phyloP scores from a whole-genome alignment of 2,888 invertebrate species.

The Pseudococcus viburni region DNA sequence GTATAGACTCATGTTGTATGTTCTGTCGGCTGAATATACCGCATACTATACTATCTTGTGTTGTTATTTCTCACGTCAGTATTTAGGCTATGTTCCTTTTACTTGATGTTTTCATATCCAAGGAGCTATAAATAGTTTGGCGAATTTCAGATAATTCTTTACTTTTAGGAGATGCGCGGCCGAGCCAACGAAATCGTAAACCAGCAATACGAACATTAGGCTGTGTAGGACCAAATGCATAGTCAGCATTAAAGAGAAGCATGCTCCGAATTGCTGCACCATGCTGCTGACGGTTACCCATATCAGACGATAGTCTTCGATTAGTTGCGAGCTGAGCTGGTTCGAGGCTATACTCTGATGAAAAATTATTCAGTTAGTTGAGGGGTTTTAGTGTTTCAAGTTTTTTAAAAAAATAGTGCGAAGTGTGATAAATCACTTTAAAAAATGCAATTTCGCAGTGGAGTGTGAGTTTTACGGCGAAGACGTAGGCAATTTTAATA shows the following conservation, averaged over 20 bases:
- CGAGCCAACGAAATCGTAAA: constrained; percentile 18
- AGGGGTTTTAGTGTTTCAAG: not conserved
- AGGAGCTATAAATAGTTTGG: constrained; percentile 29
- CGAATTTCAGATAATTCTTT: constrained; percentile 15
- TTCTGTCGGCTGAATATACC: no score
- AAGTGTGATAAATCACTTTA: no score
- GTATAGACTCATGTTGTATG: no score
- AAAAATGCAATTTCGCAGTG: no score
- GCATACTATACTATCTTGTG: no score
- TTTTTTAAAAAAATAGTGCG: no score
- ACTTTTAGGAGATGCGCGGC: not conserved
- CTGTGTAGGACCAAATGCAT: constrained; percentile 37
- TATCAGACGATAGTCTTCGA: constrained; percentile 26
- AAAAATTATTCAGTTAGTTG: not conserved
- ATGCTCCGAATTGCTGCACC: constrained; percentile 38
- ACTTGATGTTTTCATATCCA: no score
- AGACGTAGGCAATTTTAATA: not conserved
- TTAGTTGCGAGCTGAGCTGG: not conserved
- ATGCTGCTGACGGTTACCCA: not conserved
- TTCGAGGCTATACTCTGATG: not conserved
- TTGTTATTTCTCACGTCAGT: no score
- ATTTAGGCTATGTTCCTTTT: no score
- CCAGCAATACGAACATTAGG: constrained; percentile 30
- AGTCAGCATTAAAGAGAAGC: constrained; percentile 28
- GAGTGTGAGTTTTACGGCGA: not conserved